Evolutionary conservation across 2,888 invertebrate species (phyloP), one percentile per base, ranked within the genome.

Genomic region (Agrypnus murinus): DNA sequence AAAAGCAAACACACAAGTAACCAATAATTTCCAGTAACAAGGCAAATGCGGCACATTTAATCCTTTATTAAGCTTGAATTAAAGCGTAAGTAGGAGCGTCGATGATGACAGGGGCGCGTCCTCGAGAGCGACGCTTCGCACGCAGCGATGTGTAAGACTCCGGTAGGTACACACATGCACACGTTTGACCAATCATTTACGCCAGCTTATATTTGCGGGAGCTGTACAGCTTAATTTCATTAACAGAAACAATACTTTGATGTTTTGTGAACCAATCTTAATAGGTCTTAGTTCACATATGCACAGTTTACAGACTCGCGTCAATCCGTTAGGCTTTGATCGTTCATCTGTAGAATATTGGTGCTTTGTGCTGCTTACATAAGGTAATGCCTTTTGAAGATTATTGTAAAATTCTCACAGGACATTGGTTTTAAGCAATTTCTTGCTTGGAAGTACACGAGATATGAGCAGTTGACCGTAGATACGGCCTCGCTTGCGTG

Each of bases 251-350:
- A 77, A 76, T 76, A 77, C 77, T 77, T 77, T 77, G 77, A 77
- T 76, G 77, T 77, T 74, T 76, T 76, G 73, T 77, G 76, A 77
- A 77, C 76, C 77, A 77, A 65, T 76, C 77, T 76, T 77, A 77
- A 77, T 77, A 60, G 75, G 76, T 77, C 77, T 77, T 77, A 77
- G 76, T 74, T 73, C 72, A 72, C 48, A 62, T 69, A 55, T 71
- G 59, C 46, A 62, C 66, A 43, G 67, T 58, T 69, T 66, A 50
- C 53, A 62, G 45, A 19, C 62, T 58, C 65, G 50, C 43, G 71
- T 66, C 71, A 63, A 48, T 60, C 59, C 38, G 48, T 58, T 50
- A 34, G n/a, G 65, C 72, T 72, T 72, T 72, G 72, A 72, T 62
- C 69, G 55, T 2, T 19, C 71, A 71, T 67, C 59, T 64, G 66